Evolutionary conservation across 2,888 invertebrate species (phyloP).

Genomic region (Chironomus tentans): DNA sequence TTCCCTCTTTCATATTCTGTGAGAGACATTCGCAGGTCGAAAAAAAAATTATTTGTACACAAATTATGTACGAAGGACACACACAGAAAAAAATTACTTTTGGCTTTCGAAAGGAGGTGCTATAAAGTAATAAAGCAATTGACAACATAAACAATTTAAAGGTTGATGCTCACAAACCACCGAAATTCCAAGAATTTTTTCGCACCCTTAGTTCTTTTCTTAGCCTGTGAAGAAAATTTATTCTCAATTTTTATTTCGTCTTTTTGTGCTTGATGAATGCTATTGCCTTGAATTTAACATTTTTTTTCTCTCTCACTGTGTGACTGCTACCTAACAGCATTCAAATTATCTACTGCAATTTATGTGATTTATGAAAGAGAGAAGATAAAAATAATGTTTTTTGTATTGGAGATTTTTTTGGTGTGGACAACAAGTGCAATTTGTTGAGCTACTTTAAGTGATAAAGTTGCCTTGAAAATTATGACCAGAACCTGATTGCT

Average conservation of each 20-base stretch:
- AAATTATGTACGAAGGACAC: background rate
- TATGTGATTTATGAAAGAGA: too few relatives aligned
- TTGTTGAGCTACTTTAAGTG: too few relatives aligned
- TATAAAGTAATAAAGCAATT: conserved; percentile 10
- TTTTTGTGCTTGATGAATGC: background rate
- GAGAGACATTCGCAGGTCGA: background rate
- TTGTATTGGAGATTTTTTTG: too few relatives aligned
- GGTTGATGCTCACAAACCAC: background rate
- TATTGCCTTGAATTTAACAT: background rate
- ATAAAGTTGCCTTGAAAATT: too few relatives aligned
- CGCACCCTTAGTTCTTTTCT: conserved; percentile 1
- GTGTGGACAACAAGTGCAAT: too few relatives aligned
- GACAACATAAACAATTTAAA: conserved; percentile 3
- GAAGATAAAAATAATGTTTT: too few relatives aligned
- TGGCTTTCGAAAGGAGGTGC: background rate
- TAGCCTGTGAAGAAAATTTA: too few relatives aligned
- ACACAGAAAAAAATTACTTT: background rate
- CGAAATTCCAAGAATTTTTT: conserved; percentile 9
- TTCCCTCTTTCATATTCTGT: too few relatives aligned
- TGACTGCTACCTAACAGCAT: background rate
- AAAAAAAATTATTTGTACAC: background rate
- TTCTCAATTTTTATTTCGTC: background rate
- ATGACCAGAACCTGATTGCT: too few relatives aligned
- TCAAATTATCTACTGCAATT: too few relatives aligned
- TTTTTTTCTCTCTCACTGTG: background rate